Percentiles rank a stretch among this genome's conserved stretches.
Conservation (phyloP, 2,888 invertebrate genomes). For the Torymus tubicola region DNA sequence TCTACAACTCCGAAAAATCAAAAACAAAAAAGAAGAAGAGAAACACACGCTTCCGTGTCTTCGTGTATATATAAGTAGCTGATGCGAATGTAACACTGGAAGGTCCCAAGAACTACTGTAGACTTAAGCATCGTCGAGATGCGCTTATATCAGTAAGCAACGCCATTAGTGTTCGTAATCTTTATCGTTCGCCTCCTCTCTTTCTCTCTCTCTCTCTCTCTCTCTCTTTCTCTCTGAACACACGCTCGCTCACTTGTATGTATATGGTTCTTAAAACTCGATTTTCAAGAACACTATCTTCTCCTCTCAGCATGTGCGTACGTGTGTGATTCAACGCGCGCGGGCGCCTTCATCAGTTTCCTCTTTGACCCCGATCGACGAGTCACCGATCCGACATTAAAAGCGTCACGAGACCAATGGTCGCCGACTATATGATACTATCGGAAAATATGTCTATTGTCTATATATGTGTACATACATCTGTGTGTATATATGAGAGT, state of each 20-base stretch:
- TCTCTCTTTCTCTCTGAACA: slow-evolving; percentile 24
- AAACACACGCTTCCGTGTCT: background rate
- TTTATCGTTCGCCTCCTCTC: slow-evolving; percentile 48
- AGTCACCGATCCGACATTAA: background rate
- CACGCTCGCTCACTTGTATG: background rate
- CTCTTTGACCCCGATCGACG: slow-evolving; percentile 47
- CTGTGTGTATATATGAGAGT: no score
- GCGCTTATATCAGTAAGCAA: slow-evolving; percentile 52
- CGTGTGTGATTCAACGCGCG: slow-evolving; percentile 36
- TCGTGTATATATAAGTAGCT: background rate
- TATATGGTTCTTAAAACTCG: slow-evolving; percentile 8
- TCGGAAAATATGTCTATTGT: background rate
- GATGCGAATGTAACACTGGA: background rate
- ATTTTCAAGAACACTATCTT: slow-evolving; percentile 50
- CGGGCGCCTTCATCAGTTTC: slow-evolving; percentile 39
- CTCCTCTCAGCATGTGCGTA: no score
- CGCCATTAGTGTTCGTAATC: slow-evolving; percentile 41
- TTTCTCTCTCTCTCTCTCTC: slow-evolving; percentile 12
- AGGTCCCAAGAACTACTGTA: slow-evolving; percentile 33
- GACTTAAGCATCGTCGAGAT: slow-evolving; percentile 10
- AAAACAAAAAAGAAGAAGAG: background rate
- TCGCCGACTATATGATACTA: background rate
- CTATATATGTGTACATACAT: no score
- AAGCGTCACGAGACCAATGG: slow-evolving; percentile 18
- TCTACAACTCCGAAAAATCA: background rate